Evolutionary conservation across 2,888 invertebrate species (phyloP).

Genomic region (Priocnemis perturbator): DNA sequence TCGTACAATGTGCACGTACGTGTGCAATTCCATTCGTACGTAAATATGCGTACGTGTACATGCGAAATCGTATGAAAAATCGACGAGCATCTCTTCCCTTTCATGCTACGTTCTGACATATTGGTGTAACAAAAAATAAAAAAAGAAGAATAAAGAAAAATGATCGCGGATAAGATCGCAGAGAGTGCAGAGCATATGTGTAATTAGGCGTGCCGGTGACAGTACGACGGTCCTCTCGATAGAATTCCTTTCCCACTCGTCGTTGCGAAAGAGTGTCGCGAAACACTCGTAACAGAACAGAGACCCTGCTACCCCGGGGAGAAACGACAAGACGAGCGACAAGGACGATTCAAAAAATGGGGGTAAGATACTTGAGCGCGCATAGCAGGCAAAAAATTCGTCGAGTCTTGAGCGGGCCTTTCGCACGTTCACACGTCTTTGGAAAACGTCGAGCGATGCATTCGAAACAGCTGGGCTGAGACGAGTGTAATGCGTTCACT

Average conservation of each 20-base stretch:
- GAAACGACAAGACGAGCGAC: neutral
- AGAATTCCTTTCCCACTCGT: too few species aligned
- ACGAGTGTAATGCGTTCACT: too few species aligned
- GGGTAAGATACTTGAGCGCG: conserved; percentile 6
- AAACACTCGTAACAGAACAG: conserved; percentile 20
- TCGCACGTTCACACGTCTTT: too few species aligned
- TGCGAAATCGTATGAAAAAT: too few species aligned
- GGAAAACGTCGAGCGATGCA: too few species aligned
- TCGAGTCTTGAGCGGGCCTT: too few species aligned
- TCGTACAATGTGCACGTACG: neutral
- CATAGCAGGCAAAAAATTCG: conserved; percentile 22
- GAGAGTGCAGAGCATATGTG: neutral
- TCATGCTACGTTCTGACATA: neutral
- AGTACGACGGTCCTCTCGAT: too few species aligned
- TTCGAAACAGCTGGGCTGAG: too few species aligned
- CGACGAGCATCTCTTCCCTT: neutral
- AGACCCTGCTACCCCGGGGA: conserved; percentile 24
- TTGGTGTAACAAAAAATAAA: neutral
- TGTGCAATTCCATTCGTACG: conserved; percentile 25
- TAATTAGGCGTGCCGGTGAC: neutral
- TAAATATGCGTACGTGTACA: conserved; percentile 7
- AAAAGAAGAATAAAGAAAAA: too few species aligned
- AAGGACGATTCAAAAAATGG: too few species aligned
- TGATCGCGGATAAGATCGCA: neutral
- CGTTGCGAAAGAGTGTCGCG: conserved; percentile 10